Base-by-base conservation (phyloP, 1,140 invertebrate genomes). In the Saccostrea echinata region DNA sequence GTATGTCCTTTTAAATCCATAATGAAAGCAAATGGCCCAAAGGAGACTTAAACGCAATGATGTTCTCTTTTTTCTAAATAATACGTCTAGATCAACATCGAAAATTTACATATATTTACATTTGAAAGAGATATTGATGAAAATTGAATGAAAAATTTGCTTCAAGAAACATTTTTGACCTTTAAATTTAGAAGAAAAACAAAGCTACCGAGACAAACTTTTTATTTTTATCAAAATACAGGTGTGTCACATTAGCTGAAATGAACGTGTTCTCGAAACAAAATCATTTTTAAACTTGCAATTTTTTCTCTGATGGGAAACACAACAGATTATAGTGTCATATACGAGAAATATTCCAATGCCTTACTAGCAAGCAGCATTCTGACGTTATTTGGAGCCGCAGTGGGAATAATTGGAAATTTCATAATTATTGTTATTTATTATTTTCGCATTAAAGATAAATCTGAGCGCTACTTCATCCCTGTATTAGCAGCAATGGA, bases 401-500 rank as follows among this genome's bases (percentile, higher is more conserved):
- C 68, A 1, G 35, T 83, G 6, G 81, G 81, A 83, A 83, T 83
- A n/a, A 83, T 30, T n/a, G 81, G 81, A 51, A 83, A 83, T 51
- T 51, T 83, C 6, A 52, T 51, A 21, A 53, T 83, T 24, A 83
- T 83, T 12, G 24, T 43, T 35, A 21, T 83, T 51, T 83, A 83
- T 53, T 11, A 51, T 83, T 53, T 51, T 33, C n/a, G 52, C 6
- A 51, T 83, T 21, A 51, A 83, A 24, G 43, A 53, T 51, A 53
- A 52, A n/a, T 21, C 35, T 12, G 81, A 83, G 11, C 81, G 81
- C 18, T 83, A 83, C 52, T 83, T 83, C 24, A 83, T 83, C 43
- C 81, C 81, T 18, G 18, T 51, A 21, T 33, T 83, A 27, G 81
- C 81, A 21, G 81, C 52, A n/a, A 35, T 53, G 43, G 81, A 83